Evolutionary conservation across 2,797 vertebrate species (phyloP), one percentile per base, ranked within the genome.

Genomic region (Gouania willdenowi): DNA sequence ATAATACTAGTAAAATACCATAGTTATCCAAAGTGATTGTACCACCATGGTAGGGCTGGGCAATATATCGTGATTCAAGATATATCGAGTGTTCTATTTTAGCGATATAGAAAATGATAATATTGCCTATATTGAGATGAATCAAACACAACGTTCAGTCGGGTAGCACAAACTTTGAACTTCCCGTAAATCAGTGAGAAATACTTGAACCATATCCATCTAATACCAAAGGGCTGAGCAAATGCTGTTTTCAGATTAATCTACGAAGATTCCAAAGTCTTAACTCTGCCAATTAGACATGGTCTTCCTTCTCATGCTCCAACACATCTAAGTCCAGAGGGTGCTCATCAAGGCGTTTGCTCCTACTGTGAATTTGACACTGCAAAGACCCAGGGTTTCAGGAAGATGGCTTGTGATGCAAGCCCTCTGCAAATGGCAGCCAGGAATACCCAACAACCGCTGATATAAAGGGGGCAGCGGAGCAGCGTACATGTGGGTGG

Each of bases 381-480:
- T 43, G 57, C 33, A 56, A 57, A 75, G 70, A 74, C 56, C 62
- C 35, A 33, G 26, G 60, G 49, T 67, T 64, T 55, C 23, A 56
- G 49, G 35, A 66, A 50, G 32, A 19, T 8, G 30, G 37, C 35
- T n/a, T 46, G 70, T 85, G 81, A 84, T 50, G 81, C 71, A 84
- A 82, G 56, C 33, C 64, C 47, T 25, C 54, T 81, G 76, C 63
- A 82, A 82, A 83, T 68, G 55, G 53, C 56, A 67, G 56, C 24
- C 11, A 11, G 41, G 45, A 67, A 59, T 63, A 47, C 53, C 41
- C 12, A 26, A 32, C 25, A 59, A 26, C 21, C 37, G 33, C n/a
- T 32, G 26, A 29, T 10, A 18, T 35, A 53, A 41, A 61, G 52
- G 34, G 49, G 48, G 28, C 11, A 52, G 18, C 43, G 25, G 12